A percentile compares a stretch with the other conserved stretches of the same genome.
These are phyloP conservation scores for Aporophyla lueneburgensis DNA, from an alignment of 2,888 invertebrate genomes.

Conservation along the genomic window DNA sequence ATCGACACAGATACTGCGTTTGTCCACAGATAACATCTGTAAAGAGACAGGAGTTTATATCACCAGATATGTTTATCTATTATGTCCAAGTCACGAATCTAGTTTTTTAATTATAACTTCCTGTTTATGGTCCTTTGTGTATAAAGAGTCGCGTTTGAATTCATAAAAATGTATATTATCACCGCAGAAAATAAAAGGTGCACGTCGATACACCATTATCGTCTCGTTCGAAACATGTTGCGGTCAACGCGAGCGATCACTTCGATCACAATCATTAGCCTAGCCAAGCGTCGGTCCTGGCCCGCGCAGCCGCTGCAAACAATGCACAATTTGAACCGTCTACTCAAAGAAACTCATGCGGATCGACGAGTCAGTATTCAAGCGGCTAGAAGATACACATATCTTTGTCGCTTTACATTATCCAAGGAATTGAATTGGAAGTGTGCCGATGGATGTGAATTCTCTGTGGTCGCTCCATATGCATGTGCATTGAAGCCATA, in stretches of 20 bases:
- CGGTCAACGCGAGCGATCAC: constrained; percentile 84
- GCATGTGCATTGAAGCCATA: constrained; percentile 84
- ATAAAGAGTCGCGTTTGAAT: constrained; percentile 71
- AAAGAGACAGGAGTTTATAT: constrained; percentile 80
- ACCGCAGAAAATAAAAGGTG: constrained; percentile 83
- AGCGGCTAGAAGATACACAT: constrained; percentile 80
- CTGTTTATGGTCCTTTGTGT: constrained; percentile 58
- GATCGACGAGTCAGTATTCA: constrained; percentile 74
- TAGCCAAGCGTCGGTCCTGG: constrained; percentile 78
- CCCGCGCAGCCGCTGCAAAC: constrained; percentile 78
- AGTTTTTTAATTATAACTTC: constrained; percentile 70
- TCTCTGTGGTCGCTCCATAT: constrained; percentile 84
- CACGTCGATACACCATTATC: constrained; percentile 83
- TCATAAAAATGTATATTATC: constrained; percentile 78
- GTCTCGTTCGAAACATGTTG: constrained; percentile 88
- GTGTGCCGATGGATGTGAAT: constrained; percentile 83
- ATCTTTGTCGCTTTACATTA: constrained; percentile 85
- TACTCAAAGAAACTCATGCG: constrained; percentile 68
- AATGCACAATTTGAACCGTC: constrained; percentile 77
- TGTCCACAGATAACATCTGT: constrained; percentile 80
- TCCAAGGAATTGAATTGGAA: constrained; percentile 83
- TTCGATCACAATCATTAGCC: constrained; percentile 86
- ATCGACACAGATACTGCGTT: constrained; percentile 80
- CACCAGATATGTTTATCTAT: constrained; percentile 72
- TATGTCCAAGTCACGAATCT: constrained; percentile 54